Conservation (phyloP, 2,888 invertebrate species). For the Tupiocoris notatus region DNA sequence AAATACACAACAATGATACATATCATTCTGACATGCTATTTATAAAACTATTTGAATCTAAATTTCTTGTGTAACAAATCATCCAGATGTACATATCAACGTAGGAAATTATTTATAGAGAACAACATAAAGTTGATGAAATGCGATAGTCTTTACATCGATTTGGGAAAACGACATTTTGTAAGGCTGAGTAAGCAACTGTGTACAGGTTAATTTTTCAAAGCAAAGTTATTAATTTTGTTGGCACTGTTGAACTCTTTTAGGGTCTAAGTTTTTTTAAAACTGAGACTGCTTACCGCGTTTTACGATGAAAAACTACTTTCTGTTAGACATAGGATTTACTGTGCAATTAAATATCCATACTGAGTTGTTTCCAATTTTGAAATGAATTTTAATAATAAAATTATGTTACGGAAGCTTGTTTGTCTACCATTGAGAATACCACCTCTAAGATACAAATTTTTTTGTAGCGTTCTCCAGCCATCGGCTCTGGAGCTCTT, state of each 20-base stretch:
- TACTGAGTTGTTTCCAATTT: slow-evolving; percentile 33
- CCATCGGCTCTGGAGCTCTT: too few relatives aligned
- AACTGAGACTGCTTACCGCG: too few relatives aligned
- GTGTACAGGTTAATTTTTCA: neutral
- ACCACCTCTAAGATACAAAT: too few relatives aligned
- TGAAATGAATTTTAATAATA: slow-evolving; percentile 33
- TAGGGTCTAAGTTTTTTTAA: neutral
- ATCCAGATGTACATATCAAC: neutral
- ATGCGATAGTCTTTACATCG: too few relatives aligned
- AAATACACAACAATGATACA: neutral
- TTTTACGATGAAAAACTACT: neutral
- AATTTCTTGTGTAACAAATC: neutral
- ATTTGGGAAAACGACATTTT: neutral
- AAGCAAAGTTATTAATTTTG: neutral
- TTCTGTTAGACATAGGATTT: slow-evolving; percentile 27
- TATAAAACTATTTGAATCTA: too few relatives aligned
- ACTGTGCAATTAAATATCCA: slow-evolving; percentile 32
- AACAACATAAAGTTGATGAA: too few relatives aligned
- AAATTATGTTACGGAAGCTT: slow-evolving; percentile 34
- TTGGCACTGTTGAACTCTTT: neutral
- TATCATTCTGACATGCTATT: neutral
- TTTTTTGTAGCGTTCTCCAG: too few relatives aligned
- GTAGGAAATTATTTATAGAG: neutral
- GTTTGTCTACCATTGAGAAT: neutral
- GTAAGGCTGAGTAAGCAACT: neutral